Evolutionary conservation across 2,113 vertebrate genomes (phyloP), one percentile per base, ranked within the genome.

Genomic region (Monopterus albus): DNA sequence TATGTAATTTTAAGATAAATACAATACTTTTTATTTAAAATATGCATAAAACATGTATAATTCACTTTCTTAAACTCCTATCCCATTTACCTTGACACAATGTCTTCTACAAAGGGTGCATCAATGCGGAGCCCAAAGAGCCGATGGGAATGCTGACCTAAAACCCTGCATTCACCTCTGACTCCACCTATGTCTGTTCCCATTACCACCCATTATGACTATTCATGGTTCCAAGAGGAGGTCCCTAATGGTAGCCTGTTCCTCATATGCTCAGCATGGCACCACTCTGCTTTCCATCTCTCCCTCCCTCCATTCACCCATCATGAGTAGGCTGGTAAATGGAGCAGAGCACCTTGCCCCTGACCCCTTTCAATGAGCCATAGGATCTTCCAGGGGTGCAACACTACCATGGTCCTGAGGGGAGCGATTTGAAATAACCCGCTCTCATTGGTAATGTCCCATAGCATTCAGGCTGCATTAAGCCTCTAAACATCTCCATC

Each of bases 351-450:
- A 31, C 78, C 67, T 87, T 59, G 33, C 82, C 81, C 83, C 71
- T 88, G 88, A 93, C 90, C 91, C 85, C 87, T 91, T 90, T 92
- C 86, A 86, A 67, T 87, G 75, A 89, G 86, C 82, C 72, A 76
- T 68, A 49, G 67, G 85, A 81, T 82, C 79, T 72, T 80, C 64
- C 59, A 66, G 55, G 49, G 71, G 63, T 65, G 65, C 71, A 47
- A 29, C 26, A 23, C 78, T 76, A 69, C 31, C 17, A 6, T 56
- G 61, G 58, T 79, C 81, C 72, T 21, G 7, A 40, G 56, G 78
- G 81, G 68, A 72, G 61, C 46, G 65, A 84, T 91, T 87, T 85
- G 72, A 76, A 84, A 82, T 49, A 57, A 88, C 80, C 78, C 17
- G 10, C 40, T 76, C 33, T 61, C 78, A 72, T 86, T 13, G 26